Evolutionary conservation across 2,113 vertebrate species (phyloP).

Genomic region (Ailuropoda melanoleuca): DNA sequence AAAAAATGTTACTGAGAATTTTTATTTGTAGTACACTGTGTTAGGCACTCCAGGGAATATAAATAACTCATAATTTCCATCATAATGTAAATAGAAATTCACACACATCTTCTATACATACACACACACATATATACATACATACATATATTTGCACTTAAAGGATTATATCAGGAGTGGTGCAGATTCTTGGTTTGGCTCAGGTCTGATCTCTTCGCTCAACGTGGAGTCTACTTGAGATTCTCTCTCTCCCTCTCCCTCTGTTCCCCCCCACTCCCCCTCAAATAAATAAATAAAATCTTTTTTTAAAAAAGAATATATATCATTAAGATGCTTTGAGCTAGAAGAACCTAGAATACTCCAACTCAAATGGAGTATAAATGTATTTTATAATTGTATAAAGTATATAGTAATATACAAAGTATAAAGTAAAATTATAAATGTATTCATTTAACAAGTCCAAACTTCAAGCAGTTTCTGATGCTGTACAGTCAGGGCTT

Average conservation of each 20-base stretch:
- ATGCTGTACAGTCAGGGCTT: not conserved
- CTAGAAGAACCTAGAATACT: conserved; percentile 9
- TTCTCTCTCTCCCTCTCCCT: not conserved
- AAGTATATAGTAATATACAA: not conserved
- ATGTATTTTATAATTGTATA: no score
- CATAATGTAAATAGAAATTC: not conserved
- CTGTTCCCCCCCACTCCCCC: not conserved
- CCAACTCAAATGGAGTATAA: not conserved
- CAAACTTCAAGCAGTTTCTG: not conserved
- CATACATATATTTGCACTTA: not conserved
- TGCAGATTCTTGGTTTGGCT: not conserved
- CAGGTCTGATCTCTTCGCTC: not conserved
- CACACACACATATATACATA: not conserved
- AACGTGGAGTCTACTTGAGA: not conserved
- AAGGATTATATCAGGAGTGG: not conserved
- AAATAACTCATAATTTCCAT: conserved; percentile 2
- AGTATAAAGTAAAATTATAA: not conserved
- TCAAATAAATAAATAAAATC: not conserved
- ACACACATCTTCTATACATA: not conserved
- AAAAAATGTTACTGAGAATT: conserved; percentile 20
- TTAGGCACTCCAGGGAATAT: not conserved
- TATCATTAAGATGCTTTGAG: conserved; percentile 9
- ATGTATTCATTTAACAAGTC: not conserved
- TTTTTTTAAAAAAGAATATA: not conserved
- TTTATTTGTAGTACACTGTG: not conserved